Conservation (phyloP, 1,140 invertebrate species). For the Pseudomyrmex sp. region DNA sequence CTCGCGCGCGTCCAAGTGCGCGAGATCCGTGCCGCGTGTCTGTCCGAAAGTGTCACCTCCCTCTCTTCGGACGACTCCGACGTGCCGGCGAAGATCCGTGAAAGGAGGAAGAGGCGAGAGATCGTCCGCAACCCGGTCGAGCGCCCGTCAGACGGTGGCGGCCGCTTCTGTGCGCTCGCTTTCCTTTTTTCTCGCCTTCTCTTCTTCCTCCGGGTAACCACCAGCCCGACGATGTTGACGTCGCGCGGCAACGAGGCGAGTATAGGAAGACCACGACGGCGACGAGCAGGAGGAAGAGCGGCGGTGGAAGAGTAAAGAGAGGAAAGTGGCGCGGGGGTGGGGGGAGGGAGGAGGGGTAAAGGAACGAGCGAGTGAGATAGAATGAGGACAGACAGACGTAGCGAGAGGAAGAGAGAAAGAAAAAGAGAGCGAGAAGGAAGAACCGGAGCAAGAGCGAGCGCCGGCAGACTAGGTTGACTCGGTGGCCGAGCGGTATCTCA, state of each 20-base stretch:
- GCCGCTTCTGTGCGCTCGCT: slow-evolving; percentile 56
- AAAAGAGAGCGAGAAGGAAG: slow-evolving; percentile 51
- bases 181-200: slow-evolving; percentile 48
- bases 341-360: slow-evolving; percentile 45
- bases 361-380: slow-evolving; percentile 38
- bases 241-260: slow-evolving; percentile 71
- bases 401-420: slow-evolving; percentile 52
- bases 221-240: slow-evolving; percentile 64
- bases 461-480: slow-evolving; percentile 81
- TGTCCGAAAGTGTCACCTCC: slow-evolving; percentile 73
- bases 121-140: slow-evolving; percentile 66
- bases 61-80: slow-evolving; percentile 60
- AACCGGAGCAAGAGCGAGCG: slow-evolving; percentile 67
- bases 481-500: slow-evolving; percentile 82
- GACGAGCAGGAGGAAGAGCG: slow-evolving; percentile 53
- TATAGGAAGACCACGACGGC: slow-evolving; percentile 68
- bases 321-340: slow-evolving; percentile 46
- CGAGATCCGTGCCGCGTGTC: slow-evolving; percentile 73
- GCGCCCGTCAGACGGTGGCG: slow-evolving; percentile 66
- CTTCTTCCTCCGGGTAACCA: slow-evolving; percentile 56
- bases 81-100: slow-evolving; percentile 71
- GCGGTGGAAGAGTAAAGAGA: slow-evolving; percentile 51
- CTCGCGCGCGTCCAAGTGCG: slow-evolving; percentile 53
- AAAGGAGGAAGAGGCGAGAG: slow-evolving; percentile 74
- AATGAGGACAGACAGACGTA: slow-evolving; percentile 32